phyloP scores from a whole-genome alignment of 30 jellyfish, hydroid and myxozoan genomes.

The Mastigias papua region DNA sequence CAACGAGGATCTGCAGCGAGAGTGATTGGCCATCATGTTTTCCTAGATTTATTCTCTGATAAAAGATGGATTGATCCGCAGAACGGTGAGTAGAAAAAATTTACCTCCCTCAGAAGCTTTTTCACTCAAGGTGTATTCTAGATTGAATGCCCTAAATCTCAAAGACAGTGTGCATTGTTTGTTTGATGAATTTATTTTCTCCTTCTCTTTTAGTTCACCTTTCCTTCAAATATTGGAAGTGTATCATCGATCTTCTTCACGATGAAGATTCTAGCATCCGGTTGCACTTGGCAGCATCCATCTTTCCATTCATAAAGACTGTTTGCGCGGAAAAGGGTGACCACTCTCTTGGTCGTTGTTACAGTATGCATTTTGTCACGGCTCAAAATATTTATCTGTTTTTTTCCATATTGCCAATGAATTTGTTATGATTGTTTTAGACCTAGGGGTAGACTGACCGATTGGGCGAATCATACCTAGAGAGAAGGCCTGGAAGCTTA shows the following conservation, averaged over 20 bases:
- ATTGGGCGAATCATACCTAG: too few species aligned
- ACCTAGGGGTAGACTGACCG: too few species aligned
- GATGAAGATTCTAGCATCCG: constrained; percentile 59
- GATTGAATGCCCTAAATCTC: not conserved
- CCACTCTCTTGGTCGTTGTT: constrained; percentile 10
- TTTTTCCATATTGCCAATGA: too few species aligned
- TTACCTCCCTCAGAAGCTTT: too few species aligned
- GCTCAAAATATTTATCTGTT: not conserved
- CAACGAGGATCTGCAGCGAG: constrained; percentile 47
- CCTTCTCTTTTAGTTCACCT: constrained; percentile 14
- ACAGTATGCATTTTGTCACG: not conserved
- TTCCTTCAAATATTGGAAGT: constrained; percentile 51
- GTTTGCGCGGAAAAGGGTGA: not conserved
- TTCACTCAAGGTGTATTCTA: too few species aligned
- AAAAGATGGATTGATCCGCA: constrained; percentile 10
- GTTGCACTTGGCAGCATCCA: not conserved
- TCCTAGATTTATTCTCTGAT: constrained; percentile 14
- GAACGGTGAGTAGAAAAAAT: not conserved
- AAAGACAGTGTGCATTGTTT: not conserved
- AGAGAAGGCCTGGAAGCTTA: too few species aligned
- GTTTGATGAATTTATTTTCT: not conserved
- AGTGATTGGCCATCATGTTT: constrained; percentile 20
- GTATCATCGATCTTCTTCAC: constrained; percentile 40
- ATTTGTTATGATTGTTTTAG: too few species aligned
- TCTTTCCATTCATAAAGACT: constrained; percentile 41